Evolutionary conservation across 2,113 vertebrate species (phyloP).

Genomic region (Triplophysa siluroides): DNA sequence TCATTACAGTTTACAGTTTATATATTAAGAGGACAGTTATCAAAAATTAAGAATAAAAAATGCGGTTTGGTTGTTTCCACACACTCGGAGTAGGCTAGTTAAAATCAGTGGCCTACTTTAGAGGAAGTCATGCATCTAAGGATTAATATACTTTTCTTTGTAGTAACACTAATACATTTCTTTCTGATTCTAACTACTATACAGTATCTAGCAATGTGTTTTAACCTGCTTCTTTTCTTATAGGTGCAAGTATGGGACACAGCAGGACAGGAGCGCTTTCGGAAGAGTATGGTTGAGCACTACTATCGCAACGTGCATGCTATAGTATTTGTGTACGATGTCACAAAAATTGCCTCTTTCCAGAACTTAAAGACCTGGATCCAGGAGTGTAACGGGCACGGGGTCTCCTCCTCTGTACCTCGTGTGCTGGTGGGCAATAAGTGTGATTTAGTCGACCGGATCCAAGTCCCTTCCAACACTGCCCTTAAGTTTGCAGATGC

Average conservation of each 20-base stretch:
- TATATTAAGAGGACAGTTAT: not conserved
- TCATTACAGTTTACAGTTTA: not conserved
- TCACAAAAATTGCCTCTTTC: slow-evolving; percentile 96
- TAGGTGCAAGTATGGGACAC: slow-evolving; percentile 99
- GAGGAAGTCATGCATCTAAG: not conserved
- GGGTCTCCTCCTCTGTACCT: slow-evolving; percentile 87
- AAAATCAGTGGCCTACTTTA: not conserved
- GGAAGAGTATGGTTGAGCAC: slow-evolving; percentile 96
- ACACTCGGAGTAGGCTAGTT: not conserved
- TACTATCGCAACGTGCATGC: slow-evolving; percentile 97
- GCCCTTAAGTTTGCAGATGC: slow-evolving; percentile 93
- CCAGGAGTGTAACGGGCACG: slow-evolving; percentile 93
- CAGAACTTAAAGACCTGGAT: slow-evolving; percentile 96
- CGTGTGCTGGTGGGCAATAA: slow-evolving; percentile 97
- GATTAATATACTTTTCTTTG: not conserved
- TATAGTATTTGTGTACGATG: slow-evolving; percentile 94
- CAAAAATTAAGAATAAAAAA: not conserved
- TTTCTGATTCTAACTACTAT: not conserved
- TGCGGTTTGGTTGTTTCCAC: not conserved
- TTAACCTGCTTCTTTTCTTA: slow-evolving; percentile 12
- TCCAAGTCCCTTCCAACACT: slow-evolving; percentile 92
- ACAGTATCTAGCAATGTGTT: not conserved
- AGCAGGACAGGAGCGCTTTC: slow-evolving; percentile 93
- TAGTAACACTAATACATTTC: not conserved
- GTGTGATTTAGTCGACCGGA: slow-evolving; percentile 92